Evolutionary conservation across 2,888 invertebrate species (phyloP).

Genomic region (Cremastinae sp.): DNA sequence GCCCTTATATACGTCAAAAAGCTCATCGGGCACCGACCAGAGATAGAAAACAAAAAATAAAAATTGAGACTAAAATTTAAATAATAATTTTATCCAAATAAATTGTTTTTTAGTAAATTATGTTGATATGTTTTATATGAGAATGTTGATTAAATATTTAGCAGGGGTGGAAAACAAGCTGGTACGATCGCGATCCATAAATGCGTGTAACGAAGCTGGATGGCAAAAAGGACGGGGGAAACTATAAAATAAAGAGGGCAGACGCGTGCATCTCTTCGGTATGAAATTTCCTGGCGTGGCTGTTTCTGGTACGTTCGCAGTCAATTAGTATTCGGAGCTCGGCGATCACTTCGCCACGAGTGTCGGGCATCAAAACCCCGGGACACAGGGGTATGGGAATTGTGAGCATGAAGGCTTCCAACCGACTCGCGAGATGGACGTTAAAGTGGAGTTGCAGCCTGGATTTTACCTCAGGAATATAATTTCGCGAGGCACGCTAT

Average conservation of each 20-base stretch:
- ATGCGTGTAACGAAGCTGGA: not conserved
- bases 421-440: conserved; percentile 58
- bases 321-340: conserved; percentile 75
- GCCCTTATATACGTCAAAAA: too few species aligned
- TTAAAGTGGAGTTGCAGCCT: conserved; percentile 44
- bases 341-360: conserved; percentile 54
- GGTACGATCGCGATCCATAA: not conserved
- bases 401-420: conserved; percentile 44
- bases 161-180: not conserved
- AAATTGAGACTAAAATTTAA: too few species aligned
- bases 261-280: conserved; percentile 15
- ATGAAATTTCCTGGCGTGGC: conserved; percentile 19
- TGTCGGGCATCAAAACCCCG: conserved; percentile 28
- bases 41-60: too few species aligned
- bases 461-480: conserved; percentile 70
- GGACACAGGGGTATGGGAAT: conserved; percentile 12
- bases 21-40: too few species aligned
- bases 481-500: conserved; percentile 74
- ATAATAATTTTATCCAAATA: too few species aligned
- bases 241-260: not conserved
- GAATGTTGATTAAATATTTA: too few species aligned
- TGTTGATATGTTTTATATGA: too few species aligned
- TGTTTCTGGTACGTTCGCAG: conserved; percentile 65
- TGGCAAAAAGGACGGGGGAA: not conserved
- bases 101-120: too few species aligned